These are phyloP conservation scores for Xylophagus ater DNA, from an alignment of 2,888 invertebrate genomes.

Conservation along the genomic window DNA sequence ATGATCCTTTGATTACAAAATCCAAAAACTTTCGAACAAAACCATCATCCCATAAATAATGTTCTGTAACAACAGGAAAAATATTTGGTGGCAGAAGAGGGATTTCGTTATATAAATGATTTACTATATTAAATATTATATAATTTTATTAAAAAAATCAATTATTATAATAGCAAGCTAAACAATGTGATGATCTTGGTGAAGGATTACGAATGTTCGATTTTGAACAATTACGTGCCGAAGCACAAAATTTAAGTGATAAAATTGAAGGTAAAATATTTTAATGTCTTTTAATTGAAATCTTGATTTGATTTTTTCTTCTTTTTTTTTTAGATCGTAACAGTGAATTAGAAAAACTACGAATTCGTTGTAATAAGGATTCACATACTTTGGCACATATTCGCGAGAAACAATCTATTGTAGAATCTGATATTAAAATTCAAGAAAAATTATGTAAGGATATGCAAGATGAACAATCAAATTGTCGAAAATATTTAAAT, in stretches of 20 bases:
- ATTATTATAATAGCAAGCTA: constrained; percentile 23
- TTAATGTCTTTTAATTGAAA: background rate
- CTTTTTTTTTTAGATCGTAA: constrained; percentile 24
- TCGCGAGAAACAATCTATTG: constrained; percentile 26
- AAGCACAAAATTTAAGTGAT: constrained; percentile 26
- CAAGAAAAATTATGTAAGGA: constrained; percentile 14
- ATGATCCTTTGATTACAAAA: no score
- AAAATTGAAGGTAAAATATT: constrained; percentile 30
- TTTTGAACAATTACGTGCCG: constrained; percentile 27
- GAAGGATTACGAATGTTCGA: constrained; percentile 26
- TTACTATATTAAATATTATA: background rate
- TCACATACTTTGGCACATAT: constrained; percentile 28
- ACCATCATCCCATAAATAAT: no score
- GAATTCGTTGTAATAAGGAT: constrained; percentile 23
- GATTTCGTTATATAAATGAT: no score
- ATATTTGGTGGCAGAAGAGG: no score
- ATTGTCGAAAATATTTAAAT: constrained; percentile 20
- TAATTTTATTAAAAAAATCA: background rate
- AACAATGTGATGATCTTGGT: constrained; percentile 26
- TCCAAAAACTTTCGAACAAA: no score
- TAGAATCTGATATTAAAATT: constrained; percentile 16
- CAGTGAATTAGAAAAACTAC: constrained; percentile 24
- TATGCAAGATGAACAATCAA: background rate
- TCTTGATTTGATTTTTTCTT: background rate
- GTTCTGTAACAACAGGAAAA: no score